These are phyloP conservation scores for Perca schrenkii DNA, from an alignment of 2,113 vertebrate genomes.

Conservation along the genomic window DNA sequence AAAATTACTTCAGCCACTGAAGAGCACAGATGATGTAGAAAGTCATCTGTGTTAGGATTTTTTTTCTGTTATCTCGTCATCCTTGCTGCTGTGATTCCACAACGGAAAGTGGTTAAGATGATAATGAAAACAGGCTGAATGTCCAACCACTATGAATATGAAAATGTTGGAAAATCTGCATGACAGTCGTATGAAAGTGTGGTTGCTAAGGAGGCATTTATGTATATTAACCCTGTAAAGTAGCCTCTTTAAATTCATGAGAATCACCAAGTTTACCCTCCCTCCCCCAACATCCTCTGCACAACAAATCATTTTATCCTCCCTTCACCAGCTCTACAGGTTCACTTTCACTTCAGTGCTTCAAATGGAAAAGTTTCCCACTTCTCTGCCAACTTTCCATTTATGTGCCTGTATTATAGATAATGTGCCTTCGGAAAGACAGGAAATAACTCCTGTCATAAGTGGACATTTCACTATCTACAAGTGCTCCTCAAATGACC, in stretches of 20 bases:
- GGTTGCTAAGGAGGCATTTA: conserved; percentile 78
- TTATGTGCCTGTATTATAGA: conserved; percentile 35
- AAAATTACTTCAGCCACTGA: conserved; percentile 8
- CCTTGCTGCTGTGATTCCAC: conserved; percentile 27
- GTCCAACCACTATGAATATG: conserved; percentile 50
- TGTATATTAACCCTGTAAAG: conserved; percentile 82
- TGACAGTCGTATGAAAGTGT: conserved; percentile 61
- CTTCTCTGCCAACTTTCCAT: conserved; percentile 53
- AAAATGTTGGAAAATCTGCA: conserved; percentile 58
- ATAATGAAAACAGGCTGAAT: conserved; percentile 56
- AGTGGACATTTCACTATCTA: conserved; percentile 39
- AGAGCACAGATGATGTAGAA: conserved; percentile 2
- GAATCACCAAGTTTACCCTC: conserved; percentile 73
- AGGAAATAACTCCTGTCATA: conserved; percentile 29
- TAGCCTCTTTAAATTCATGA: conserved; percentile 85
- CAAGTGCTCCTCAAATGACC: conserved; percentile 29
- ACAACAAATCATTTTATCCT: conserved; percentile 71
- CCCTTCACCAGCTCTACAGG: conserved; percentile 53
- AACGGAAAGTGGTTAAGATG: conserved; percentile 39
- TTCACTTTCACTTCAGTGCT: conserved; percentile 56
- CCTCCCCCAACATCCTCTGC: conserved; percentile 30
- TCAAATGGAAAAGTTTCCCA: conserved; percentile 70
- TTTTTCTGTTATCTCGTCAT: conserved; percentile 44
- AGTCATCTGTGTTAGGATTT: conserved; percentile 25
- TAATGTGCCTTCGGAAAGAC: conserved; percentile 41